Base-by-base conservation (phyloP, 1,140 invertebrate genomes). In the Leucophenga varia region DNA sequence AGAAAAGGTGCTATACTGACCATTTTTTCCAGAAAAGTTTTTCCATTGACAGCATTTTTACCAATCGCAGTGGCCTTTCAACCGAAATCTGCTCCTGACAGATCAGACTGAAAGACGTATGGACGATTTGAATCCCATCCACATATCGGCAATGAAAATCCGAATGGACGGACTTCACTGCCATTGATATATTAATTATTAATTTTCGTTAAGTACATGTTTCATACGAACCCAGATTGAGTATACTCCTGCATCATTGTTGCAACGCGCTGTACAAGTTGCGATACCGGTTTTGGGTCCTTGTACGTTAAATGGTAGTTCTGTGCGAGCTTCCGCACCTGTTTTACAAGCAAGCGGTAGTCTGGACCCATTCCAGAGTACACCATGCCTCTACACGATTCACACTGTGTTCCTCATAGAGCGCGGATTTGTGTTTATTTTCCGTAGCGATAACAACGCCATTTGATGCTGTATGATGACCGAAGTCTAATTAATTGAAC, bases 1-100 rank as follows among this genome's bases (percentile, higher is more conserved):
- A 8, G n/a, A 30, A 30, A 7, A 8, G n/a, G n/a, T n/a, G n/a
- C 55, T 64, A 3, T 75, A 93, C 85, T 96, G 86, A 91, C 84
- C 95, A 85, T n/a, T 75, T 98, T 99, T 75, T 99, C 97, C 31
- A 99, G 81, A 77, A 99, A 99, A 4, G 95, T 97, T 81, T 98
- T 99, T 4, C 96, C 96, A 77, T 97, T 99, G 13, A 97, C 86
- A 61, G 91, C 93, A 76, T 98, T 99, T 77, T 98, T 99, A 12
- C 97, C 97, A 89, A 99, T 96, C 0, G 97, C 97, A 35, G 97
- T 99, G 2, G 97, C 96, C 79, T 98, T 98, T 97, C 97, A 99
- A 0, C 97, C 93, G 78, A 98, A 99, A 79, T 97, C 99, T 0
- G 97, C 95, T 25, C 97, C 97, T 7, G 95, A 98, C 2, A 97